Evolutionary conservation across 2,113 vertebrate species (phyloP), one percentile per base, ranked within the genome.

Genomic region (Lepisosteus osseus): DNA sequence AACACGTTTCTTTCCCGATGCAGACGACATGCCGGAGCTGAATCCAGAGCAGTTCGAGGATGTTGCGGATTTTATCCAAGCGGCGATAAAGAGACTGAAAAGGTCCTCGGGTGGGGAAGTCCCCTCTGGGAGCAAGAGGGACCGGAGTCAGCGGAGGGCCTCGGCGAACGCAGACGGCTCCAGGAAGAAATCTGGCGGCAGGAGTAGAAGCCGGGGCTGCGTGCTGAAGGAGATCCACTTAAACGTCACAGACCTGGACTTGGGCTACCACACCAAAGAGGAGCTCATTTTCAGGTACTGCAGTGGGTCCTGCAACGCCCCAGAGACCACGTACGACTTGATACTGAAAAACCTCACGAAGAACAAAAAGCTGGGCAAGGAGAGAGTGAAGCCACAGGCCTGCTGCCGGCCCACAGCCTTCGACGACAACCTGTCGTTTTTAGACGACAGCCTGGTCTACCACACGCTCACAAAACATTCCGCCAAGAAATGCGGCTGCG

Each of bases 381-480:
- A 98, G 85, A 93, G 91, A 84, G 90, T 90, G 0, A 95, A 93
- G 17, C 82, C 90, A 7, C 92, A 92, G 80, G 96, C 95, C 72
- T 99, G 97, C 84, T 99, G 97, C 79, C 92, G 97, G 81, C 97
- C 97, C 17, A 92, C 92, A 47, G 94, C 96, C 12, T 99, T 96
- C 7, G 97, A 99, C 3, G 97, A 98, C 2, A 95, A 98, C 88
- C 84, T 99, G 68, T 98, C 97, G 0, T 99, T 99, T 87, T 79
- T 99, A 90, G 97, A 99, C 3, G 95, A 98, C 79, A 94, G 94
- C 69, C 85, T 98, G 78, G 95, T 90, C 89, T 99, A 99, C 85
- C 96, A 98, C 87, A 97, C 95, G 67, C 88, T 99, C 79, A 97
- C 93, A 86, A 96, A 98, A 92, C 96, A 99, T 93, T 99, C 97